These are phyloP conservation scores for Shinisaurus crocodilurus DNA, from an alignment of 2,113 vertebrate species.

Conservation along the genomic window DNA sequence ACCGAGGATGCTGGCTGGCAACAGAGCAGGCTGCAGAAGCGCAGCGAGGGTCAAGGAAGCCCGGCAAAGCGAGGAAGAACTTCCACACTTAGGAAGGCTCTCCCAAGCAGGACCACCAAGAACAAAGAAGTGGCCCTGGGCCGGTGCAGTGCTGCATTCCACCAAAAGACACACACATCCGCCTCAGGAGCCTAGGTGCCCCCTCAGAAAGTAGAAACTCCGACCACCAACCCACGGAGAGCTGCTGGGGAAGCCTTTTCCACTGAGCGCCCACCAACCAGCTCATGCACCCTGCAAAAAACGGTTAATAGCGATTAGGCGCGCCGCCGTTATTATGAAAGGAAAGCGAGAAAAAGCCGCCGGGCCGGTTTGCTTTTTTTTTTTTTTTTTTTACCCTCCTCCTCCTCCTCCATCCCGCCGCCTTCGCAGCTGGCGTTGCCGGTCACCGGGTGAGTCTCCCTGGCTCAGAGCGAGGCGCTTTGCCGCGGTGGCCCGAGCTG, in stretches of 20 bases:
- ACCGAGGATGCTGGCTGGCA: background rate
- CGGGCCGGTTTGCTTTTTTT: background rate
- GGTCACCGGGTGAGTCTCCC: background rate
- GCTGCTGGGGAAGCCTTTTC: accelerated
- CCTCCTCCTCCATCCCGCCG: conserved; percentile 51
- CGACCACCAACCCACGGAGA: background rate
- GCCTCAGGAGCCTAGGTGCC: accelerated
- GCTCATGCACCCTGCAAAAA: background rate
- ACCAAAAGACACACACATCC: background rate
- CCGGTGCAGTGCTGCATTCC: background rate
- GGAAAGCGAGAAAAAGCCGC: no score
- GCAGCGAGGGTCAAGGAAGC: background rate
- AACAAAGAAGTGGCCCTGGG: conserved; percentile 2
- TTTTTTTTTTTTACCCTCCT: conserved; percentile 52
- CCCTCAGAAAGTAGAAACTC: background rate
- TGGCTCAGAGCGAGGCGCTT: background rate
- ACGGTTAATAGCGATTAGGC: background rate
- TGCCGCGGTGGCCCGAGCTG: background rate
- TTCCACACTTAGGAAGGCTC: no score
- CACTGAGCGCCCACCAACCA: background rate
- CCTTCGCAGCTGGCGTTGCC: conserved; percentile 13
- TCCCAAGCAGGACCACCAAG: background rate
- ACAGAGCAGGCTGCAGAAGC: no score
- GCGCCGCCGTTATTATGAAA: background rate
- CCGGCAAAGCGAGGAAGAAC: background rate